Percentiles rank a stretch among this genome's conserved stretches.
These are phyloP conservation scores for Aphaenogaster floridana DNA, from an alignment of 1,140 invertebrate genomes.

Conservation along the genomic window DNA sequence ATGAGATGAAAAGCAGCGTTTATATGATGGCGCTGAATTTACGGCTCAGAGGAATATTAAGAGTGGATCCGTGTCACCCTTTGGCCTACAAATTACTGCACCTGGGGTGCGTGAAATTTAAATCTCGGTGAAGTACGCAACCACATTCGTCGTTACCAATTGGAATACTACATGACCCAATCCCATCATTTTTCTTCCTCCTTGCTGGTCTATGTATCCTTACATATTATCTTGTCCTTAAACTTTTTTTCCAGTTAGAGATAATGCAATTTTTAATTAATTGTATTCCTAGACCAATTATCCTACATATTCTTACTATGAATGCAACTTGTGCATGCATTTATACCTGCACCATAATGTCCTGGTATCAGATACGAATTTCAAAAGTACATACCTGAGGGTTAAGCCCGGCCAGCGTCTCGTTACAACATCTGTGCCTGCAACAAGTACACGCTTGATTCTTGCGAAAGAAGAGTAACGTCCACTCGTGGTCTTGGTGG, in stretches of 20 bases:
- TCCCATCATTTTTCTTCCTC: slow-evolving; percentile 53
- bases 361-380: slow-evolving; percentile 69
- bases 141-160: slow-evolving; percentile 71
- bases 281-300: slow-evolving; percentile 66
- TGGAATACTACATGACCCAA: slow-evolving; percentile 65
- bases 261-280: slow-evolving; percentile 61
- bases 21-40: slow-evolving; percentile 69
- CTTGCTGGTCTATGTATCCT: slow-evolving; percentile 58
- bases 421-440: slow-evolving; percentile 72
- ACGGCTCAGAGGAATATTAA: slow-evolving; percentile 71
- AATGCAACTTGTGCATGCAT: slow-evolving; percentile 74
- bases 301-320: slow-evolving; percentile 62
- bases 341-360: slow-evolving; percentile 73
- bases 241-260: slow-evolving; percentile 46
- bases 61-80: slow-evolving; percentile 70
- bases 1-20: slow-evolving; percentile 72
- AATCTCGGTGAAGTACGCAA: slow-evolving; percentile 75
- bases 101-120: slow-evolving; percentile 72
- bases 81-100: slow-evolving; percentile 74
- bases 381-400: slow-evolving; percentile 71
- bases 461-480: slow-evolving; percentile 72
- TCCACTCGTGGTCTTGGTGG: slow-evolving; percentile 76
- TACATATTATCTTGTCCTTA: slow-evolving; percentile 65
- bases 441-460: slow-evolving; percentile 74
- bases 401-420: slow-evolving; percentile 67